phyloP scores from a whole-genome alignment of 1,140 invertebrate species.

The Dryas iulia region DNA sequence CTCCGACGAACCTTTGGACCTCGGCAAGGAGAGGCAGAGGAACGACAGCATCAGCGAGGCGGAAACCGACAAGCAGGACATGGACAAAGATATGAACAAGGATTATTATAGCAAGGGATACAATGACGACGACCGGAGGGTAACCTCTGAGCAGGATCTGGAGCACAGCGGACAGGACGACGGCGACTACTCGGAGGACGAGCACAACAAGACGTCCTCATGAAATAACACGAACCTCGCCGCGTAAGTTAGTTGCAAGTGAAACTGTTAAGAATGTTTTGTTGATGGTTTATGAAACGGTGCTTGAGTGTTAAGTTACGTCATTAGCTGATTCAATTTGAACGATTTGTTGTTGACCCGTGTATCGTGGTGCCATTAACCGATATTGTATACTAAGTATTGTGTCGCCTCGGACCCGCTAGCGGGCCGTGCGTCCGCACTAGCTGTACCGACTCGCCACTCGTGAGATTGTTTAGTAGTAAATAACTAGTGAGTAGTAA shows the following conservation, averaged over 20 bases:
- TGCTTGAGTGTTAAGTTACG: conserved; percentile 75
- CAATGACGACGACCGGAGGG: conserved; percentile 60
- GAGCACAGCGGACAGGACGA: conserved; percentile 71
- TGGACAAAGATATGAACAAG: conserved; percentile 63
- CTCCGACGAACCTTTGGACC: conserved; percentile 70
- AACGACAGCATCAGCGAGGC: conserved; percentile 56
- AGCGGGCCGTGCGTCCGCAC: conserved; percentile 50
- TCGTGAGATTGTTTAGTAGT: conserved; percentile 68
- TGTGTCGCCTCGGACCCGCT: conserved; percentile 39
- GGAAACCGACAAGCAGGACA: conserved; percentile 53
- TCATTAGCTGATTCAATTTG: conserved; percentile 67
- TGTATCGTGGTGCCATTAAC: conserved; percentile 75
- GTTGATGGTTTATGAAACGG: conserved; percentile 68
- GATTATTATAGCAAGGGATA: conserved; percentile 64
- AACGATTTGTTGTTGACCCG: conserved; percentile 71
- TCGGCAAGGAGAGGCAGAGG: conserved; percentile 72
- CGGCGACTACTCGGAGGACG: conserved; percentile 73
- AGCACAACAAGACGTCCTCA: conserved; percentile 67
- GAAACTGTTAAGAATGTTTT: conserved; percentile 55
- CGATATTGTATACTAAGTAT: conserved; percentile 54
- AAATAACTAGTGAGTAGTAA: conserved; percentile 70
- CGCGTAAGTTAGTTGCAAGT: conserved; percentile 34
- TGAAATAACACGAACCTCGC: conserved; percentile 47
- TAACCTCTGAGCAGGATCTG: conserved; percentile 57
- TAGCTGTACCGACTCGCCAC: conserved; percentile 55